Conservation (phyloP, 2,113 vertebrate genomes). For the Malaclemys terrapin region DNA sequence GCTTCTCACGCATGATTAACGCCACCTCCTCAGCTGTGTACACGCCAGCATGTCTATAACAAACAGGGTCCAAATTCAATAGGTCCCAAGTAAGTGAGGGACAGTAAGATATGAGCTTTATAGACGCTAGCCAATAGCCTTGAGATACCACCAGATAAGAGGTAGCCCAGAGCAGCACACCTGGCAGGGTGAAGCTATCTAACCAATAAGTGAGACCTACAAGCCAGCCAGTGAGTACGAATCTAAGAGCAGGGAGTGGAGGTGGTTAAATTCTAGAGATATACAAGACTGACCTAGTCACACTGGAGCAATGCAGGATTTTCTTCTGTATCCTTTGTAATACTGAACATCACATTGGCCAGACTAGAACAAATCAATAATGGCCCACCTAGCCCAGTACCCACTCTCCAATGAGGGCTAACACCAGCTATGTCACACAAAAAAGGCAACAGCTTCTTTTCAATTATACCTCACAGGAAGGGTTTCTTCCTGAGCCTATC, state of each 20-base stretch:
- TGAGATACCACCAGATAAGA: neutral
- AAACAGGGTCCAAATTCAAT: neutral
- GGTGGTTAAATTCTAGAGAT: neutral
- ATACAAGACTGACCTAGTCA: neutral
- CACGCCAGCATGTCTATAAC: slow-evolving; percentile 91
- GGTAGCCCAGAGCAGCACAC: neutral
- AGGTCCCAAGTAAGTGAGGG: slow-evolving; percentile 6
- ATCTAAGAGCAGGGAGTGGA: neutral
- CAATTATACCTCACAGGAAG: neutral
- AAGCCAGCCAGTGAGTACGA: neutral
- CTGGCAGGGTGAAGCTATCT: neutral
- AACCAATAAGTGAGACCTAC: neutral
- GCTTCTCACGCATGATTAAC: slow-evolving; percentile 95
- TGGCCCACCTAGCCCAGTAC: neutral
- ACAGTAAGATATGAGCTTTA: neutral
- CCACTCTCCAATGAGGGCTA: neutral
- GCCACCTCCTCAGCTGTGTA: slow-evolving; percentile 98
- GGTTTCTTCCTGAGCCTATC: neutral
- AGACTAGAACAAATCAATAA: neutral
- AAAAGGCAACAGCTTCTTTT: neutral
- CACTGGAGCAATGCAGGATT: neutral
- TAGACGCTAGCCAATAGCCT: neutral
- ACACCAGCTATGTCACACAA: neutral
- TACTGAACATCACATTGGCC: neutral
- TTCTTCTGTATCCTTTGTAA: neutral